Evolutionary conservation across 2,888 invertebrate genomes (phyloP).

Genomic region (Thymelicus sylvestris): DNA sequence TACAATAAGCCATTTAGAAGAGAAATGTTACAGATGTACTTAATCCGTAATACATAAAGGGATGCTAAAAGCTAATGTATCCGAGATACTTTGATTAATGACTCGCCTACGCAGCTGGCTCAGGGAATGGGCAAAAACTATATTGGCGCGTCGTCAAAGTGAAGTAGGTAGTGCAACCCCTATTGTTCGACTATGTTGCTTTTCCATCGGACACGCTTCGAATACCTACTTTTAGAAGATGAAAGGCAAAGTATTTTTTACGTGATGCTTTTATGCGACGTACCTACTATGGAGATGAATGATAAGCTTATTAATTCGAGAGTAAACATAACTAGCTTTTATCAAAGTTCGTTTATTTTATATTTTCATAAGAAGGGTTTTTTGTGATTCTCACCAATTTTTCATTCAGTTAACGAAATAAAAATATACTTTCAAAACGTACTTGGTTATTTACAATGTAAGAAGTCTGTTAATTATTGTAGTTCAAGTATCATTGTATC

Average conservation of each 20-base stretch:
- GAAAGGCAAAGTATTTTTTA: slow-evolving; percentile 24
- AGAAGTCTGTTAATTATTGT: too few species aligned
- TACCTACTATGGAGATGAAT: slow-evolving; percentile 17
- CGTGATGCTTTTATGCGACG: slow-evolving; percentile 11
- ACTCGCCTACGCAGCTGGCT: slow-evolving; percentile 63
- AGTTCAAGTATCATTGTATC: too few species aligned
- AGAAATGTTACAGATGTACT: slow-evolving; percentile 49
- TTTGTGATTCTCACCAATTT: too few species aligned
- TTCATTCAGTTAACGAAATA: too few species aligned
- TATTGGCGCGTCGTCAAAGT: slow-evolving; percentile 62
- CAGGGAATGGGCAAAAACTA: slow-evolving; percentile 66
- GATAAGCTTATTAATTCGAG: slow-evolving; percentile 3
- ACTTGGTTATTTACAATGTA: too few species aligned
- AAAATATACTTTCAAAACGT: too few species aligned
- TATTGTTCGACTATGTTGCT: slow-evolving; percentile 61
- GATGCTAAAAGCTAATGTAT: slow-evolving; percentile 67
- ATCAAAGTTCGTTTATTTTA: not conserved
- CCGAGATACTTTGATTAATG: slow-evolving; percentile 79
- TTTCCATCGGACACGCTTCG: slow-evolving; percentile 45
- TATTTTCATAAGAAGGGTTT: not conserved
- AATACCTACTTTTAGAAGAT: slow-evolving; percentile 35
- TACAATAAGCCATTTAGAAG: slow-evolving; percentile 41
- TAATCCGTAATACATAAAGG: slow-evolving; percentile 60
- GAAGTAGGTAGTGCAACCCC: slow-evolving; percentile 56
- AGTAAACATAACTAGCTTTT: not conserved